These are phyloP conservation scores for Trichopria drosophilae DNA, from an alignment of 2,888 invertebrate genomes.

Conservation along the genomic window DNA sequence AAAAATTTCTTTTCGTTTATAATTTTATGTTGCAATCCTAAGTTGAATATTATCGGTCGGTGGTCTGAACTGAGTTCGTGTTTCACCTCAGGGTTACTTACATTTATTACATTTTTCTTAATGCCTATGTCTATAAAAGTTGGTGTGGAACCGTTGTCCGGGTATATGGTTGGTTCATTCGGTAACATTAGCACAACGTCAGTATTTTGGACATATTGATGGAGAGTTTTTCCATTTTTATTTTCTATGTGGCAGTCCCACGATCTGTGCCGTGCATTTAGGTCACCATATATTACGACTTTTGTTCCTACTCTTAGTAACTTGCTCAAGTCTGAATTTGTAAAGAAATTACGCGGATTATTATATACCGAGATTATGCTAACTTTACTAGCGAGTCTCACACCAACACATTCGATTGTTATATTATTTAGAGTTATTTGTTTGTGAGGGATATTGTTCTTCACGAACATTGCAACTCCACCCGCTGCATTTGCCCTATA, in stretches of 20 bases:
- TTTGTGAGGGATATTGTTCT: constrained; percentile 16
- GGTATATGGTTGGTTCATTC: constrained; percentile 36
- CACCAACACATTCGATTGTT: constrained; percentile 31
- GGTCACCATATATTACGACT: constrained; percentile 34
- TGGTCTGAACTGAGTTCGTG: constrained; percentile 40
- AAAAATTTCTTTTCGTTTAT: too few relatives aligned
- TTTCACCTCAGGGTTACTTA: constrained; percentile 18
- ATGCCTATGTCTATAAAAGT: too few relatives aligned
- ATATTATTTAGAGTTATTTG: constrained; percentile 10
- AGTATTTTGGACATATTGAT: constrained; percentile 28
- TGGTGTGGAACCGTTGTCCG: too few relatives aligned
- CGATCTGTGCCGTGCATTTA: constrained; percentile 36
- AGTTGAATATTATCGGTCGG: constrained; percentile 31
- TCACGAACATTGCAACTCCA: constrained; percentile 26
- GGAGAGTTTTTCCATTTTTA: too few relatives aligned
- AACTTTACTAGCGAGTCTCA: constrained; percentile 31
- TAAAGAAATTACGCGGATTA: constrained; percentile 24
- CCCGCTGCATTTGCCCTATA: constrained; percentile 11
- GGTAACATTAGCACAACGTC: constrained; percentile 33
- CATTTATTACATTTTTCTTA: constrained; percentile 36
- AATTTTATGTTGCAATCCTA: too few relatives aligned
- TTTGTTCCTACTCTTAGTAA: constrained; percentile 28
- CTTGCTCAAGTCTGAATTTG: constrained; percentile 26
- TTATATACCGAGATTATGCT: constrained; percentile 35
- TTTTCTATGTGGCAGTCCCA: constrained; percentile 36